phyloP scores from a whole-genome alignment of 2,888 invertebrate genomes.

The Sinotaia quadrata region DNA sequence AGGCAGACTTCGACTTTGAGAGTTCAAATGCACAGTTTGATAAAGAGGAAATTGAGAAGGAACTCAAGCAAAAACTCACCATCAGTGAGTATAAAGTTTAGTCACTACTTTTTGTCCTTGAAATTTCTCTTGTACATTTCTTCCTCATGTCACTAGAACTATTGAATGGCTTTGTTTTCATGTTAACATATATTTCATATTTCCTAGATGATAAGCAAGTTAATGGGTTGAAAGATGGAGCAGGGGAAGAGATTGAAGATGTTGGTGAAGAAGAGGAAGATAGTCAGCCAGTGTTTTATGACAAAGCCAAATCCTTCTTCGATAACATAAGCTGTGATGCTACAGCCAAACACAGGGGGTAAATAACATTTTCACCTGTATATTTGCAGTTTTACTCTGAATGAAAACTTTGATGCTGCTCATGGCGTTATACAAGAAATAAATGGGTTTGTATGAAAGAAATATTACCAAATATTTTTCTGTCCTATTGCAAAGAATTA shows the following conservation, averaged over 20 bases:
- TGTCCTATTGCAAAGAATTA: too few relatives aligned
- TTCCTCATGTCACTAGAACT: too few relatives aligned
- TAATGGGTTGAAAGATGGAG: conserved; percentile 56
- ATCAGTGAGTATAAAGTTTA: conserved; percentile 43
- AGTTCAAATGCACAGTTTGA: conserved; percentile 98
- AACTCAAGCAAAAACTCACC: conserved; percentile 78
- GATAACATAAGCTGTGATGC: conserved; percentile 99
- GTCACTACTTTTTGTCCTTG: background rate
- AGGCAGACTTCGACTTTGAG: conserved; percentile 98
- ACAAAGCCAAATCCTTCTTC: conserved; percentile 98
- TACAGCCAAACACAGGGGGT: conserved; percentile 86
- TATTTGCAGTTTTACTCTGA: background rate
- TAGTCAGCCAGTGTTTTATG: conserved; percentile 81
- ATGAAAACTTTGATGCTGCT: background rate
- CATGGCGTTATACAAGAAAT: background rate
- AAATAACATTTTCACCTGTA: conserved; percentile 19
- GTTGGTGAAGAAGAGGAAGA: conserved; percentile 60
- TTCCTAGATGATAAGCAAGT: conserved; percentile 53
- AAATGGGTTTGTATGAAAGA: too few relatives aligned
- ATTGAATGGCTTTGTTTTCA: too few relatives aligned
- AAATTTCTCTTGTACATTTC: background rate
- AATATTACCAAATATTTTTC: too few relatives aligned
- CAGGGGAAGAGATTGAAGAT: conserved; percentile 52
- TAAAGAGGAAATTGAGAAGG: conserved; percentile 81
- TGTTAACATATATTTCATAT: too few relatives aligned